A percentile compares a stretch with the other conserved stretches of the same genome.
Conservation (phyloP, 2,113 vertebrate genomes). For the Leucopsar rothschildi region DNA sequence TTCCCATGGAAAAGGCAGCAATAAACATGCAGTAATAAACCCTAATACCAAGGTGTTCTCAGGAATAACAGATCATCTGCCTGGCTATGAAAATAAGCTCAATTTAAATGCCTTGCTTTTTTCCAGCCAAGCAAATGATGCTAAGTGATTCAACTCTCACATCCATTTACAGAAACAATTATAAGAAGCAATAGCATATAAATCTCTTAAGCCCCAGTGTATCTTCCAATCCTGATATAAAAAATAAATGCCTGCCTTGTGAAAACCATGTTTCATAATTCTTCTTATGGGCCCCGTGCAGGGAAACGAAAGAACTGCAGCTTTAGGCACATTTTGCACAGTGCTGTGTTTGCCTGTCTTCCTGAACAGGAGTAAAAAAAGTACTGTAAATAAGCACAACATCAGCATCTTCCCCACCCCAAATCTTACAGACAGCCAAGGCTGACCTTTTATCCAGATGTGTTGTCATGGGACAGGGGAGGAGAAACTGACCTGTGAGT, state of each 20-base stretch:
- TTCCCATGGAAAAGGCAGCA: neutral
- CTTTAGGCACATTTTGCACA: slow-evolving; percentile 18
- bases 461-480: neutral
- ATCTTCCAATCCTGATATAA: slow-evolving; percentile 41
- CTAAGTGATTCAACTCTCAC: slow-evolving; percentile 35
- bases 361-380: neutral
- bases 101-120: neutral
- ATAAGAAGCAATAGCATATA: slow-evolving; percentile 5
- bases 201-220: neutral
- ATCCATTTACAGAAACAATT: slow-evolving; percentile 46
- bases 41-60: neutral
- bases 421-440: neutral
- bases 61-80: neutral
- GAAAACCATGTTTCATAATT: slow-evolving; percentile 64
- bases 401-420: neutral
- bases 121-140: neutral
- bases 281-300: neutral
- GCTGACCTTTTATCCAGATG: neutral
- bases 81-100: neutral
- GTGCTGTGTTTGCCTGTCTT: neutral
- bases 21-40: neutral
- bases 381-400: neutral
- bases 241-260: slow-evolving; percentile 49
- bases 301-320: slow-evolving; percentile 28
- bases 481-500: neutral